Evolutionary conservation across 92 coral and sea anemone species (phyloP).

Genomic region (Palythoa caribaeorum): DNA sequence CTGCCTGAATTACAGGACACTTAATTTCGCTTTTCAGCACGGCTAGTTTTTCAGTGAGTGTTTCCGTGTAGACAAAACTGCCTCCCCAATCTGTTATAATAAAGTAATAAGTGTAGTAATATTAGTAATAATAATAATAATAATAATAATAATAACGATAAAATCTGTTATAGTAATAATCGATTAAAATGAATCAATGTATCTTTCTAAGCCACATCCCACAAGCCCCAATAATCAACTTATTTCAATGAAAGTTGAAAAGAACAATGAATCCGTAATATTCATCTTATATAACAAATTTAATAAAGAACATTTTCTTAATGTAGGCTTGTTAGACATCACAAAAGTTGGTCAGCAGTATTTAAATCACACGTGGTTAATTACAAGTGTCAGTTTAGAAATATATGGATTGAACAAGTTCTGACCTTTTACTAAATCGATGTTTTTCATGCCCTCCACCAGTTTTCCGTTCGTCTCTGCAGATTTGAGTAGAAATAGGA

Average conservation of each 20-base stretch:
- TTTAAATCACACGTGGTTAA: not conserved
- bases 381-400: not conserved
- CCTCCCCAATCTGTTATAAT: not conserved
- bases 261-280: not conserved
- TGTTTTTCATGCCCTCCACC: not conserved
- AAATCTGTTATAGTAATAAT: not conserved
- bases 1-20: not conserved
- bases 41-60: not conserved
- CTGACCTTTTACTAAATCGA: not conserved
- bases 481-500: not conserved
- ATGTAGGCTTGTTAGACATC: not conserved
- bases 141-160: too few relatives aligned
- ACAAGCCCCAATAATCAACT: not conserved
- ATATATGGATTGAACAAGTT: not conserved
- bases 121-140: too few relatives aligned
- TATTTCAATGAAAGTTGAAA: not conserved
- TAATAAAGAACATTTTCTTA: not conserved
- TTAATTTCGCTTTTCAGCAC: not conserved
- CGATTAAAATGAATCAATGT: not conserved
- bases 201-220: not conserved
- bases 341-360: not conserved
- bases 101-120: not conserved
- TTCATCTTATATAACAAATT: not conserved
- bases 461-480: not conserved
- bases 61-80: not conserved